phyloP scores from a whole-genome alignment of 2,113 vertebrate genomes.

The pig (Sus scrofa) region DNA sequence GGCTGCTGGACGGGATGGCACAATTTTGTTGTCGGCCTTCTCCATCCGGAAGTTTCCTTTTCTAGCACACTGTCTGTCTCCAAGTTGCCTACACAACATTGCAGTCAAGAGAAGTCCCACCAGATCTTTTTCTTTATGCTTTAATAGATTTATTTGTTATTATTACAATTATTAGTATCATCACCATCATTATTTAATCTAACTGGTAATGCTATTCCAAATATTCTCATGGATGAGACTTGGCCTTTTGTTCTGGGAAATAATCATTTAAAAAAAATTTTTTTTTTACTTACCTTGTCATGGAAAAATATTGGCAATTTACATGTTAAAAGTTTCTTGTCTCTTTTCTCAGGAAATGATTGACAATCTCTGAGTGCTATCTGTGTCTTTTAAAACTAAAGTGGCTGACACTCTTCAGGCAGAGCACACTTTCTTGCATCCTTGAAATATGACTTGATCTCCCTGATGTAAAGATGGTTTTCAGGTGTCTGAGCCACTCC shows the following conservation, averaged over 20 bases:
- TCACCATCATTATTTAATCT: background rate
- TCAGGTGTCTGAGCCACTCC: conserved; percentile 7
- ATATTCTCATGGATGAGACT: conserved; percentile 46
- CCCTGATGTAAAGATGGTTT: background rate
- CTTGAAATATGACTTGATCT: conserved; percentile 76
- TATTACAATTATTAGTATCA: background rate
- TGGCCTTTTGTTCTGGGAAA: background rate
- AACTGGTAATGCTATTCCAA: conserved; percentile 19
- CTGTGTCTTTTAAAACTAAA: conserved; percentile 83
- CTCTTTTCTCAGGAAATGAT: conserved; percentile 81
- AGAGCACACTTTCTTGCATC: conserved; percentile 74
- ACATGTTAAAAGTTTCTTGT: conserved; percentile 84
- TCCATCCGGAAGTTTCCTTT: background rate
- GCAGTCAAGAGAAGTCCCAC: background rate
- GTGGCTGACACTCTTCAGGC: conserved; percentile 86
- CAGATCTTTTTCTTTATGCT: background rate
- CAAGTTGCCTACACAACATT: background rate
- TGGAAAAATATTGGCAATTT: conserved; percentile 83
- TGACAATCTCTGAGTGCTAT: conserved; percentile 86
- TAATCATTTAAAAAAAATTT: conserved; percentile 19
- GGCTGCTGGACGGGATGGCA: background rate
- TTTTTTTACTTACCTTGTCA: conserved; percentile 75
- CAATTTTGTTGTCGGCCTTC: background rate
- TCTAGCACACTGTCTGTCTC: background rate
- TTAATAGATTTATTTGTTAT: background rate